Base-by-base conservation (phyloP, 2,113 vertebrate genomes). In the Myrmophylax atrothorax region DNA sequence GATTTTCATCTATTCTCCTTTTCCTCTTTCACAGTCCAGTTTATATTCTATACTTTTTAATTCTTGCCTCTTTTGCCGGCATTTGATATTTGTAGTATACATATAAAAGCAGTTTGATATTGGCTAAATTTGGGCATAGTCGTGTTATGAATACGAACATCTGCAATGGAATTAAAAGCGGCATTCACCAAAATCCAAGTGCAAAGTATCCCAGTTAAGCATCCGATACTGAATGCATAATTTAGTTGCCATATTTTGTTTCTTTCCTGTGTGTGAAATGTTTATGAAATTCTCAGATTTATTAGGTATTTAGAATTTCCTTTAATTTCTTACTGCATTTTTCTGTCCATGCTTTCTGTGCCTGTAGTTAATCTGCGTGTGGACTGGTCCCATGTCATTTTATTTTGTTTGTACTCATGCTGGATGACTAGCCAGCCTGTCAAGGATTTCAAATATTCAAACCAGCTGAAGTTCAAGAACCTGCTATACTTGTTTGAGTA, bases 171-270 rank as follows among this genome's bases (percentile, higher is more conserved):
- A 94, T 96, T 96, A 90, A 94, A 96, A 96, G 94, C 26, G 3
- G 85, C 87, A 94, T 95, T 97, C 92, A 96, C 93, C 93, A 90
- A 96, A 97, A 96, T 96, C 93, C 88, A 90, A 94, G 93, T 87
- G 92, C 16, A 0, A 96, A 94, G 89, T 88, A 94, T 86, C 90
- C 80, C 90, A 94, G 90, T 89, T 94, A 90, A 94, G 76, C 88
- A 96, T 75, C 92, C 12, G 4, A 95, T 93, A 94, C 92, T 90
- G 93, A 96, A 92, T 95, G 86, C 77, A 78, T 93, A 94, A 97
- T 96, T 97, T 96, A 95, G 44, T 93, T 94, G 83, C 82, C 84
- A 66, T 83, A 74, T 95, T 96, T 96, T 93, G 73, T 86, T 92
- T 82, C 78, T 90, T 93, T 95, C 80, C 59, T 92, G 77, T 52